Percentiles rank a stretch among this genome's conserved stretches.
Conservation (phyloP, 2,113 vertebrate genomes). For the Deroptyus accipitrinus region DNA sequence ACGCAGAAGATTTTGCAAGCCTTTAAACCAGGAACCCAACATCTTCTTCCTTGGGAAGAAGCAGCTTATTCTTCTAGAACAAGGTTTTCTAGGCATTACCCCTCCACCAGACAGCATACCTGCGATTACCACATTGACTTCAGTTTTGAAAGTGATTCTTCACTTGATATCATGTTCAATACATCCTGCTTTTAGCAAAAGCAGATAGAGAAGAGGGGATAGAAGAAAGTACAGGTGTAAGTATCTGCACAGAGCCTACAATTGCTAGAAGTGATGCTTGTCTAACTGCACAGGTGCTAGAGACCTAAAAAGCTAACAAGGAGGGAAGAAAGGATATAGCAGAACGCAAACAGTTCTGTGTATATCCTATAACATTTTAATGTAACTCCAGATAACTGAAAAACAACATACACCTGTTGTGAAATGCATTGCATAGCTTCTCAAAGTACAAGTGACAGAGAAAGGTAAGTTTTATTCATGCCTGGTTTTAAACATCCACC, state of each 20-base stretch:
- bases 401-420: not conserved
- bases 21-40: not conserved
- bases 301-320: not conserved
- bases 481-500: accelerated
- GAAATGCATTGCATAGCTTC: not conserved
- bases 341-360: not conserved
- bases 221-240: not conserved
- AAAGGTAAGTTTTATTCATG: not conserved
- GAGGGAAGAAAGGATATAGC: not conserved
- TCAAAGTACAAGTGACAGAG: not conserved
- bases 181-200: not conserved
- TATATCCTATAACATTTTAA: not conserved
- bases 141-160: not conserved
- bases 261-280: not conserved
- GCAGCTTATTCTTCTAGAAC: not conserved
- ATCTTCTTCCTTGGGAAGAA: not conserved
- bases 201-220: not conserved
- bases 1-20: not conserved
- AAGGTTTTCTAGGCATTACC: not conserved
- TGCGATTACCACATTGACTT: not conserved
- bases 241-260: not conserved
- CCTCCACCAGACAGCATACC: not conserved
- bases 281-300: not conserved
- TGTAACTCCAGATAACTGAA: not conserved
- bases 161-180: not conserved